These are phyloP conservation scores for Crepidodera aurea DNA, from an alignment of 2,888 invertebrate genomes.

Conservation along the genomic window DNA sequence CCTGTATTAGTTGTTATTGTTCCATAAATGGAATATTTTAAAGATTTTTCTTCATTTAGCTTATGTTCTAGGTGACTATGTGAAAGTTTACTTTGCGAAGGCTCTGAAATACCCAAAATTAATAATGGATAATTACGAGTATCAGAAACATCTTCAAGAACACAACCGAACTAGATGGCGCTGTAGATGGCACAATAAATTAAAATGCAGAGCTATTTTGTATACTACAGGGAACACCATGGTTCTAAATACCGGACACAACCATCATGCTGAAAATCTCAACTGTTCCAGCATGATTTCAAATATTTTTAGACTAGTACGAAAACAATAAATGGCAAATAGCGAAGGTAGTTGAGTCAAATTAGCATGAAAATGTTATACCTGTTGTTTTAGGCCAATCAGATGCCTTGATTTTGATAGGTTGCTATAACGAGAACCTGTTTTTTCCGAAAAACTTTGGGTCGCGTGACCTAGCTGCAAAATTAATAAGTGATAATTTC, in stretches of 20 bases:
- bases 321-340: background rate
- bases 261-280: conserved; percentile 25
- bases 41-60: too few species aligned
- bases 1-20: too few species aligned
- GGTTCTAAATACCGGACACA: conserved; percentile 16
- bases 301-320: conserved; percentile 1
- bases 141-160: conserved; percentile 42
- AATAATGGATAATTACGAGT: conserved; percentile 46
- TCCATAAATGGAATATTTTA: too few species aligned
- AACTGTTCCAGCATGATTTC: conserved; percentile 22
- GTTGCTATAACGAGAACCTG: too few species aligned
- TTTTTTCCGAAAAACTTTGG: too few species aligned
- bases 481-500: too few species aligned
- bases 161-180: conserved; percentile 46
- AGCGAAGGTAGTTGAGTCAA: too few species aligned
- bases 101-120: conserved; percentile 48
- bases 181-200: conserved; percentile 45
- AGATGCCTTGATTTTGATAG: too few species aligned
- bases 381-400: too few species aligned
- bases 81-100: conserved; percentile 36
- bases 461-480: too few species aligned
- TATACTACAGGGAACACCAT: conserved; percentile 42
- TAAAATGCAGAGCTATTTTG: conserved; percentile 45
- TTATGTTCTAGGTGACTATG: conserved; percentile 17
- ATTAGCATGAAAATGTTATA: too few species aligned